Conservation (phyloP, 2,888 invertebrate species). For the Leptinotarsa tumamoca region DNA sequence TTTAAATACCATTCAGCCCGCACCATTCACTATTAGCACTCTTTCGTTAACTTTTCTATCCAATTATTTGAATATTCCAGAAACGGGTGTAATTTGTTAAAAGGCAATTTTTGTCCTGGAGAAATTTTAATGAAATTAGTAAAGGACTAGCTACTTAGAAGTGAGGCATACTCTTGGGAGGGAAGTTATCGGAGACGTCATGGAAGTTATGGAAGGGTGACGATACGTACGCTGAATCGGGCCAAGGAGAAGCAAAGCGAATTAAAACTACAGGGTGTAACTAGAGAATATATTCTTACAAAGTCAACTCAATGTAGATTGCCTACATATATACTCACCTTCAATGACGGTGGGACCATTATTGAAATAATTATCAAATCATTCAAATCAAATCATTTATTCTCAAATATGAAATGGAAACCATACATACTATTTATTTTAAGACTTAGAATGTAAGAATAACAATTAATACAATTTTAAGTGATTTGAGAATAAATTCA, state of each 20-base stretch:
- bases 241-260: neutral
- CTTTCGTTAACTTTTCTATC: constrained; percentile 31
- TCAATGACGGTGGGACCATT: no score
- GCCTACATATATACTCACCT: no score
- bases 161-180: constrained; percentile 24
- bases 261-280: neutral
- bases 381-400: no score
- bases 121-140: constrained; percentile 38
- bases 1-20: constrained; percentile 18
- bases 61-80: constrained; percentile 32
- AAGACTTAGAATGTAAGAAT: no score
- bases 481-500: no score
- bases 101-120: constrained; percentile 32
- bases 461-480: no score
- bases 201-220: constrained; percentile 28
- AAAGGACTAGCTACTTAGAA: constrained; percentile 27
- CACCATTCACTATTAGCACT: constrained; percentile 29
- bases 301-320: no score
- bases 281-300: neutral
- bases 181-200: constrained; percentile 29
- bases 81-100: constrained; percentile 26
- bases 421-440: no score
- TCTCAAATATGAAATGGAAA: no score
- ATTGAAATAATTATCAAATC: no score
- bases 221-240: neutral